These are phyloP conservation scores for Eilema depressum DNA, from an alignment of 2,888 invertebrate species.

Conservation along the genomic window DNA sequence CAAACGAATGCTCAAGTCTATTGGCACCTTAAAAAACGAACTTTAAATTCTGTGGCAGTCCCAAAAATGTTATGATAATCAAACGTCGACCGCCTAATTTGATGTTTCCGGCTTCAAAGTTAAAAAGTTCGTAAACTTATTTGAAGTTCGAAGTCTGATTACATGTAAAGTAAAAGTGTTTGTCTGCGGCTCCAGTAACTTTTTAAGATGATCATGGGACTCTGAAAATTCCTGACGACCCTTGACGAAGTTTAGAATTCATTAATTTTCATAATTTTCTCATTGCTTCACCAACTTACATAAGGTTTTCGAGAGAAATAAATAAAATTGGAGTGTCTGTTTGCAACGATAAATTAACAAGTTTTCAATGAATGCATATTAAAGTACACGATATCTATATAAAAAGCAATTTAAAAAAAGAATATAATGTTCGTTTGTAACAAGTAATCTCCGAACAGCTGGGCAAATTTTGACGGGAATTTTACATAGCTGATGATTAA, in stretches of 20 bases:
- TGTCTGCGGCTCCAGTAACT: constrained; percentile 16
- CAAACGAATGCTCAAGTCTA: too few relatives aligned
- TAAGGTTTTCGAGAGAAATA: not conserved
- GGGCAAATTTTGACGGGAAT: too few relatives aligned
- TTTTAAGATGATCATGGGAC: constrained; percentile 25
- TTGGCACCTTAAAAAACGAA: not conserved
- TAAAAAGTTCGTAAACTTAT: constrained; percentile 33
- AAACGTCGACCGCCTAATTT: constrained; percentile 30
- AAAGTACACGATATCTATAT: too few relatives aligned
- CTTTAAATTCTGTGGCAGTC: constrained; percentile 23
- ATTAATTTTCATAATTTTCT: constrained; percentile 23
- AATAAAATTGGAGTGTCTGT: not conserved
- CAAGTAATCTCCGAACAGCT: too few relatives aligned
- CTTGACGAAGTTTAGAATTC: constrained; percentile 19
- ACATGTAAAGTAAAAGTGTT: constrained; percentile 38
- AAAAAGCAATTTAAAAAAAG: too few relatives aligned
- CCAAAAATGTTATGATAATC: constrained; percentile 31
- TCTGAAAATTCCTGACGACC: not conserved
- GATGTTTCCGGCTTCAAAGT: constrained; percentile 34
- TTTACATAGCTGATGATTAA: too few relatives aligned
- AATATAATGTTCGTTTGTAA: too few relatives aligned
- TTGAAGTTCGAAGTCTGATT: constrained; percentile 30
- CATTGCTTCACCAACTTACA: not conserved
- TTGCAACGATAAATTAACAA: too few relatives aligned
- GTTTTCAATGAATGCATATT: too few relatives aligned